A percentile compares a stretch with the other conserved stretches of the same genome.
Evolutionary conservation across 2,888 invertebrate genomes (phyloP).

Genomic region (Caenorhabditis wallacei): DNA sequence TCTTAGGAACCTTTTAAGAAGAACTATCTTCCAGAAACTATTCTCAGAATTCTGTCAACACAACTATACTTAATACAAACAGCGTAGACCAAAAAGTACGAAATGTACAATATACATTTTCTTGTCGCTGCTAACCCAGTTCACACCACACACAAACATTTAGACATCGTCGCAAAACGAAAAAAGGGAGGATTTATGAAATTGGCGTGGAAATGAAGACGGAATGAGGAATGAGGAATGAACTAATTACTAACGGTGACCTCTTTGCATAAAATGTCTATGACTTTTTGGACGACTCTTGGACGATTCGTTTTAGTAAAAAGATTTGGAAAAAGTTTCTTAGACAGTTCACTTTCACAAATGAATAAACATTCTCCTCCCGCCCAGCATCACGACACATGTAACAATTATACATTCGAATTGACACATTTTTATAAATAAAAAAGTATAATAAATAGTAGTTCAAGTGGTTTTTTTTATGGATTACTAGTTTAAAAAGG

Average conservation of each 20-base stretch:
- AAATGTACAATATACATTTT: not conserved
- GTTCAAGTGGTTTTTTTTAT: constrained; percentile 36
- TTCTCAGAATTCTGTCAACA: too few species aligned
- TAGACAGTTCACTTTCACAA: not conserved
- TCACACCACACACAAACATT: too few species aligned
- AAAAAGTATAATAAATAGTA: constrained; percentile 21
- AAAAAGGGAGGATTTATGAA: not conserved
- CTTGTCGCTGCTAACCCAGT: too few species aligned
- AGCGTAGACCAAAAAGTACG: not conserved
- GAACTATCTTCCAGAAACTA: too few species aligned
- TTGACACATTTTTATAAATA: constrained; percentile 17
- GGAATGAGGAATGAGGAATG: constrained; percentile 8
- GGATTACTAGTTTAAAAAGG: too few species aligned
- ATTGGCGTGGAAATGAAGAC: not conserved
- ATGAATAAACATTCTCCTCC: not conserved
- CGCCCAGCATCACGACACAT: not conserved
- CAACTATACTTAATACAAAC: too few species aligned
- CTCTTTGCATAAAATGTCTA: constrained; percentile 38
- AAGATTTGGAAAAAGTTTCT: too few species aligned
- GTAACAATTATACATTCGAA: constrained; percentile 13
- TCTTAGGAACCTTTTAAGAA: too few species aligned
- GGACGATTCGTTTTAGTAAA: too few species aligned
- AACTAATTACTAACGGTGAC: constrained; percentile 39
- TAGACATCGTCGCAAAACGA: not conserved
- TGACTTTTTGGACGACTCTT: not conserved